Evolutionary conservation across 64 coral and sea anemone genomes (phyloP), one percentile per base, ranked within the genome.

Genomic region (Dendrophyllia cribrosa): DNA sequence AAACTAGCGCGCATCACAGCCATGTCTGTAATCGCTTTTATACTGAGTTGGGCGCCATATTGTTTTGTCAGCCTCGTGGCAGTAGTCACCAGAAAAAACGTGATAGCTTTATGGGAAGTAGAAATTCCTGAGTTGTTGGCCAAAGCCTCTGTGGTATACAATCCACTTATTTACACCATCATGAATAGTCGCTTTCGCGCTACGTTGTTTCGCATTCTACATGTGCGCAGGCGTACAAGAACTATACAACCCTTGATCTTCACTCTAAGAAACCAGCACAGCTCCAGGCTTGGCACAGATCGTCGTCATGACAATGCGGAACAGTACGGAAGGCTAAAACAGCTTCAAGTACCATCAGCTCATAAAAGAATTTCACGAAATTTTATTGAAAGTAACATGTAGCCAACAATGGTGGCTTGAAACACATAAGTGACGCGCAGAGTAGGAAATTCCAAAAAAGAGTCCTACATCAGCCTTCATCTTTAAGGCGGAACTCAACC

Each of bases 1-100:
- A 79, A 53, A 79, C 58, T 82, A 66, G 43, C 66, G 21, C 83
- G 76, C 16, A 88, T 96, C 52, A 91, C 70, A 64, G 44, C 51
- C 7, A 59, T 79, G 63, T 78, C 89, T 11, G 48, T 96, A 9
- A 8, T 64, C 3, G 74, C 94, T 16, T 88, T 88, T 34, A 21
- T 84, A 9, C 15, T 96, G 5, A 96, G 94, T 74, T 96, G 94
- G 94, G 79, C 89, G 76, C 89, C 94, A 77, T 96, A 96, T 78
- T 92, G 89, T 59, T 60, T 58, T 46, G 76, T 92, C 8, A 88
- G 94, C n/a, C 46, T 96, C 11, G 53, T 14, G 11, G 86, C 90
- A 14, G 52, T 88, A 16, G n/a, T 96, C 8, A 83, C 16, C 16
- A 26, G 75, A 1, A 62, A n/a, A 15, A 76, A 58, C 4, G 7